A percentile compares a stretch with the other conserved stretches of the same genome.
Evolutionary conservation across 2,888 invertebrate genomes (phyloP).

Genomic region (Orchestes rusci): DNA sequence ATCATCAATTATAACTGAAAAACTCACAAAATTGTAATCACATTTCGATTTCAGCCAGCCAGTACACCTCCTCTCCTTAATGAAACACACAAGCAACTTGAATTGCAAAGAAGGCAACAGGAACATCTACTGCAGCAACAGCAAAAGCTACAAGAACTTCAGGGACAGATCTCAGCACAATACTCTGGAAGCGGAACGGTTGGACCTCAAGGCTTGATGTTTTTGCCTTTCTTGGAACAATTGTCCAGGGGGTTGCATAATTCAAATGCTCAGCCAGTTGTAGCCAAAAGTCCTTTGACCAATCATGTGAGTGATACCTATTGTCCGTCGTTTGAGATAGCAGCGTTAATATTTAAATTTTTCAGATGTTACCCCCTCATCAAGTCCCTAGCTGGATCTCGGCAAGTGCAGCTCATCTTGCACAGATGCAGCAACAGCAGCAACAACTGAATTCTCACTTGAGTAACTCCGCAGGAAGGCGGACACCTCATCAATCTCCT

Average conservation of each 20-base stretch:
- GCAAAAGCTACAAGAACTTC: slow-evolving; percentile 53
- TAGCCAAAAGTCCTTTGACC: slow-evolving; percentile 36
- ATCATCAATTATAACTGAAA: too few species aligned
- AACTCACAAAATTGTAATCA: too few species aligned
- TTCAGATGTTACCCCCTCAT: slow-evolving; percentile 51
- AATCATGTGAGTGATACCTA: slow-evolving; percentile 39
- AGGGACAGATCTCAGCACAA: slow-evolving; percentile 52
- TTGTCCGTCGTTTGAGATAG: too few species aligned
- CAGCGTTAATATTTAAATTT: background rate
- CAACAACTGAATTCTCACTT: slow-evolving; percentile 39
- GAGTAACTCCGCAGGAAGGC: slow-evolving; percentile 43
- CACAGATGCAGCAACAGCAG: slow-evolving; percentile 59
- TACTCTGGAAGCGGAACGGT: slow-evolving; percentile 41
- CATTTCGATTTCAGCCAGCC: slow-evolving; percentile 3
- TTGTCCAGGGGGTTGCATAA: slow-evolving; percentile 43
- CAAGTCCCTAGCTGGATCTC: slow-evolving; percentile 55
- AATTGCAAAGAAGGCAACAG: slow-evolving; percentile 60
- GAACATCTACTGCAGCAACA: slow-evolving; percentile 50
- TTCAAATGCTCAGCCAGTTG: slow-evolving; percentile 35
- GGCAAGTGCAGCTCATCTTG: slow-evolving; percentile 44
- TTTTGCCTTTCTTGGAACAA: slow-evolving; percentile 66
- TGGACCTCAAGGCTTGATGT: slow-evolving; percentile 58
- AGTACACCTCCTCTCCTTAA: slow-evolving; percentile 40
- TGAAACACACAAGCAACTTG: slow-evolving; percentile 56
- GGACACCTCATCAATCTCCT: slow-evolving; percentile 39